Percentiles rank a stretch among this genome's conserved stretches.
These are phyloP conservation scores for Cheilosia grossa DNA, from an alignment of 2,888 invertebrate species.

Conservation along the genomic window DNA sequence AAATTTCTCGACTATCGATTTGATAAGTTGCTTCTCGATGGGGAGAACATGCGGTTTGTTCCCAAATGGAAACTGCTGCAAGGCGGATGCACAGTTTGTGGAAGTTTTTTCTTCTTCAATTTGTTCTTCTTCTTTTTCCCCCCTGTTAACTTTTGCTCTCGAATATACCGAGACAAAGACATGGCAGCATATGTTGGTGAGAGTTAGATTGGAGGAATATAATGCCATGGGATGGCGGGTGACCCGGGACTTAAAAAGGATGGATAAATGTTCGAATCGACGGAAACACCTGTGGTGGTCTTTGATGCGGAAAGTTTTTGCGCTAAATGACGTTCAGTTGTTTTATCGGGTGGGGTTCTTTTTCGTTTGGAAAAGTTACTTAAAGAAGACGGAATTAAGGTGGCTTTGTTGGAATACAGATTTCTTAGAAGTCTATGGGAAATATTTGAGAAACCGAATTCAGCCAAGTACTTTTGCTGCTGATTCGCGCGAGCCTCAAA, in stretches of 20 bases:
- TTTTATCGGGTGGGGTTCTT: conserved; percentile 33
- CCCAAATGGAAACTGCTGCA: conserved; percentile 55
- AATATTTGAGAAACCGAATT: no score
- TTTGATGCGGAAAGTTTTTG: conserved; percentile 70
- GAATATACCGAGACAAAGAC: neutral
- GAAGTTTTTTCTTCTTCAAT: conserved; percentile 21
- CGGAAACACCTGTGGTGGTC: conserved; percentile 73
- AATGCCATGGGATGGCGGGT: neutral
- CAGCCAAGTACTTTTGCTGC: neutral
- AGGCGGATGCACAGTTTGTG: conserved; percentile 54
- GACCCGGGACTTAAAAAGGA: conserved; percentile 22
- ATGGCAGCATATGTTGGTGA: conserved; percentile 60
- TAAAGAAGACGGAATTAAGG: neutral
- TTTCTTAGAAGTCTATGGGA: neutral
- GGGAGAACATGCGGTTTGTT: conserved; percentile 64
- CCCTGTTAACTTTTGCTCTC: conserved; percentile 8
- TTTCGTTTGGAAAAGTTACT: neutral
- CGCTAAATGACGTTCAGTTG: conserved; percentile 62
- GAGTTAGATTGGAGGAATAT: neutral
- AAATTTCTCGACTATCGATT: conserved; percentile 74
- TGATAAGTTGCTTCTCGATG: conserved; percentile 68
- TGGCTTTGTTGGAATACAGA: neutral
- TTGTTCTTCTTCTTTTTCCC: conserved; percentile 1
- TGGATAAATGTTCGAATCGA: conserved; percentile 68
- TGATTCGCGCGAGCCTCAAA: no score